phyloP scores from a whole-genome alignment of 2,888 invertebrate genomes.

The Tricholauxania praeusta region DNA sequence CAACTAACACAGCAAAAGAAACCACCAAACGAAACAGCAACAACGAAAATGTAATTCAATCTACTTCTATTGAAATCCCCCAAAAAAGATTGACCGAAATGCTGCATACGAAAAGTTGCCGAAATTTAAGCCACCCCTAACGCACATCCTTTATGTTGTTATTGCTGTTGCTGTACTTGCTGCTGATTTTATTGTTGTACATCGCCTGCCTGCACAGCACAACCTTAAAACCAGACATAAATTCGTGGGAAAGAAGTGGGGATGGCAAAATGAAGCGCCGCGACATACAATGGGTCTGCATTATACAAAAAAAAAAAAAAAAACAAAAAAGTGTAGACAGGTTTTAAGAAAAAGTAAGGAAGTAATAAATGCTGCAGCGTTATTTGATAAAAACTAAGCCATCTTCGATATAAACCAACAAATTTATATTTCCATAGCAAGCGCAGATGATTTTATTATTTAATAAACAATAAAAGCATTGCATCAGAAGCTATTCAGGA shows the following conservation, averaged over 20 bases:
- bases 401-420: too few species aligned
- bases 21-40: slow-evolving; percentile 32
- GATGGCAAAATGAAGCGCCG: not conserved
- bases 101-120: slow-evolving; percentile 9
- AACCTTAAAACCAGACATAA: not conserved
- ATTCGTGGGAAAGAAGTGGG: not conserved
- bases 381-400: too few species aligned
- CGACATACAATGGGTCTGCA: not conserved
- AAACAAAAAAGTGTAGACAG: too few species aligned
- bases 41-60: not conserved
- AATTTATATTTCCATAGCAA: too few species aligned
- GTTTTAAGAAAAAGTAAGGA: too few species aligned
- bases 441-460: too few species aligned
- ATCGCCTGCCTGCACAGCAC: not conserved
- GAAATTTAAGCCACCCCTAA: slow-evolving; percentile 23
- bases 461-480: too few species aligned
- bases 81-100: not conserved
- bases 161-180: too few species aligned
- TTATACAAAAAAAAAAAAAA: not conserved
- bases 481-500: too few species aligned
- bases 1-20: slow-evolving; percentile 28
- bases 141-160: not conserved
- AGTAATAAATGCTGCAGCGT: too few species aligned
- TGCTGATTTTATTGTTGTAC: not conserved
- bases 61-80: not conserved